These are phyloP conservation scores for Calameuta pallipes DNA, from an alignment of 2,888 invertebrate genomes.

Conservation along the genomic window DNA sequence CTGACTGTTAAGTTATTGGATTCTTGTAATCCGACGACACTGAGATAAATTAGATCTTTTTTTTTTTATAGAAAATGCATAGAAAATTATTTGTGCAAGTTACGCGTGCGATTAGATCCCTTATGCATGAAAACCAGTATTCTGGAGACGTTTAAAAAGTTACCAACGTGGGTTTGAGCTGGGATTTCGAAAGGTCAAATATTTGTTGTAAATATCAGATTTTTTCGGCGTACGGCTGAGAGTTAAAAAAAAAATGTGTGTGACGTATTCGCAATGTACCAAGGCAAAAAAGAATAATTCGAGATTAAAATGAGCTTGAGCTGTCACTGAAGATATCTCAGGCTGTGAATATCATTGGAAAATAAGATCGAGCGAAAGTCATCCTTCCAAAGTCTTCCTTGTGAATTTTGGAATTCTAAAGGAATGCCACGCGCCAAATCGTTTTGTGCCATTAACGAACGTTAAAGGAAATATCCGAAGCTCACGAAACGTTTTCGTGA, in stretches of 20 bases:
- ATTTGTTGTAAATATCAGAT: background rate
- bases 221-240: background rate
- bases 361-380: background rate
- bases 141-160: background rate
- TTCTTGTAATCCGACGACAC: background rate
- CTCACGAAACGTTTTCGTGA: conserved; percentile 20
- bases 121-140: background rate
- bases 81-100: background rate
- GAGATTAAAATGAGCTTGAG: conserved; percentile 7
- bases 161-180: background rate
- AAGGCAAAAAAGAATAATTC: background rate
- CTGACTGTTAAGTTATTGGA: background rate
- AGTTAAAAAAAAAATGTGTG: background rate
- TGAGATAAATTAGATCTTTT: background rate
- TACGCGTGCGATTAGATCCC: background rate
- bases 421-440: conserved; percentile 41
- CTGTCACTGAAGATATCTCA: conserved; percentile 6
- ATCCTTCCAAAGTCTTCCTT: conserved; percentile 35
- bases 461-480: conserved; percentile 6
- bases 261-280: background rate
- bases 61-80: background rate
- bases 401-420: conserved; percentile 3
- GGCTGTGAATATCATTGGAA: background rate
- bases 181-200: background rate
- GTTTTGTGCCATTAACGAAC: conserved; percentile 52